Conservation (phyloP, 2,797 vertebrate genomes). For the Hoplostethus mediterraneus region DNA sequence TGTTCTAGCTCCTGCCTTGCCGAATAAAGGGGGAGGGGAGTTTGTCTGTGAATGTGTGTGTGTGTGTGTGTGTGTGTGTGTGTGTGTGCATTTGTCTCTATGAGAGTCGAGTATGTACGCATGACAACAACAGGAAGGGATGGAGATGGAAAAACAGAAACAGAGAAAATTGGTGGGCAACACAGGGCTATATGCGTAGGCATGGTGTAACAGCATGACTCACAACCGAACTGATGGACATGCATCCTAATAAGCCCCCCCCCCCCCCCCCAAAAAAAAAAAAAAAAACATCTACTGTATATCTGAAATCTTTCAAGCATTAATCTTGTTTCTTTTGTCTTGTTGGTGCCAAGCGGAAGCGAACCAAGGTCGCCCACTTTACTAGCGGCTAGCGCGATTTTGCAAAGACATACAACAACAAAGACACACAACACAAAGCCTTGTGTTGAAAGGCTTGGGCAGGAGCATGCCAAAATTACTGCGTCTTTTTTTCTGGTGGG, state of each 20-base stretch:
- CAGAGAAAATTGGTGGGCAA: conserved; percentile 56
- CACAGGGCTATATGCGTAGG: conserved; percentile 66
- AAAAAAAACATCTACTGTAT: conserved; percentile 16
- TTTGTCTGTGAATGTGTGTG: conserved; percentile 42
- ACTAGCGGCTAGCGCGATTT: too few species aligned
- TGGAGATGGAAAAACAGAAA: conserved; percentile 52
- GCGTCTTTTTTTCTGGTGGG: too few species aligned
- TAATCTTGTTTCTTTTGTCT: too few species aligned
- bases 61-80: conserved; percentile 36
- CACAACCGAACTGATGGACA: conserved; percentile 68
- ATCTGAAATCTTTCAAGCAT: conserved; percentile 14
- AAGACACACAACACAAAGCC: too few species aligned
- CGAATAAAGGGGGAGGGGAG: conserved; percentile 52
- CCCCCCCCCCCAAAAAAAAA: conserved; percentile 39
- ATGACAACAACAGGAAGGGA: conserved; percentile 48
- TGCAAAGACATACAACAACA: too few species aligned
- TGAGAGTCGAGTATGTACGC: background rate
- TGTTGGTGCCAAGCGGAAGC: too few species aligned
- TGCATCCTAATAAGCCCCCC: conserved; percentile 50
- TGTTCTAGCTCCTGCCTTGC: conserved; percentile 59
- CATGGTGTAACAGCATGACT: conserved; percentile 74
- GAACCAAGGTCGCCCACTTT: too few species aligned
- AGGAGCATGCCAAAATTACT: too few species aligned
- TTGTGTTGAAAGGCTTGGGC: too few species aligned
- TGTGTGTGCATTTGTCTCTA: conserved; percentile 12